Evolutionary conservation across 1,140 invertebrate species (phyloP), one percentile per base, ranked within the genome.

Genomic region (Conus betulinus): DNA sequence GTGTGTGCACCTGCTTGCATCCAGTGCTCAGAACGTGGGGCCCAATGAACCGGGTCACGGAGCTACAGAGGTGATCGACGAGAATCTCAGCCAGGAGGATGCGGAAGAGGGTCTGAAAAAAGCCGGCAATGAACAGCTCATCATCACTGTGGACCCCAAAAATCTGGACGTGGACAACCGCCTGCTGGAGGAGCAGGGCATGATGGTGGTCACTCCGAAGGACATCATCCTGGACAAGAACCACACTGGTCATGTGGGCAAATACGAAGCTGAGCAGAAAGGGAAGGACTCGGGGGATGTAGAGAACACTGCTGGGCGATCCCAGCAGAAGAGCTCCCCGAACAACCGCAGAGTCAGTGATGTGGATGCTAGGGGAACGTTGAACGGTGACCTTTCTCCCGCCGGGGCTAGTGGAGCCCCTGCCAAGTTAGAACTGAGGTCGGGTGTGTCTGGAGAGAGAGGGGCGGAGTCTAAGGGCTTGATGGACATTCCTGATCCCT

Each of bases 1-100:
- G 4, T 15, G 20, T 23, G 67, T n/a, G 23, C 20, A 20, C 67
- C 6, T n/a, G 23, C 67, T 17, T n/a, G 67, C 20, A 15, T 90
- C n/a, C 89, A 93, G 92, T 27, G 74, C 89, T 6, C 81, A 91
- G 67, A 91, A 91, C 57, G 90, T 91, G 88, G 92, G 92, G 27
- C 93, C 92, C n/a, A 90, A 91, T 63, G 93, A 92, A 67, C 90
- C 92, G 20, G 91, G 90, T 23, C 92, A 93, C 89, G 93, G 92
- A 60, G 93, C 94, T 13, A 94, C 94, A 78, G 94, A 94, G 82
- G 92, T 93, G 11, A 92, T 94, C 71, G 94, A 94, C 91, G 94
- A 93, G 88, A 95, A 94, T 87, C 90, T 95, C 7, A 94, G 93
- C 89, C 91, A 94, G 78, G 89, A 93, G 55, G 92, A 93, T 10